Conservation (phyloP, 2,888 invertebrate genomes). For the Torymus texanus region DNA sequence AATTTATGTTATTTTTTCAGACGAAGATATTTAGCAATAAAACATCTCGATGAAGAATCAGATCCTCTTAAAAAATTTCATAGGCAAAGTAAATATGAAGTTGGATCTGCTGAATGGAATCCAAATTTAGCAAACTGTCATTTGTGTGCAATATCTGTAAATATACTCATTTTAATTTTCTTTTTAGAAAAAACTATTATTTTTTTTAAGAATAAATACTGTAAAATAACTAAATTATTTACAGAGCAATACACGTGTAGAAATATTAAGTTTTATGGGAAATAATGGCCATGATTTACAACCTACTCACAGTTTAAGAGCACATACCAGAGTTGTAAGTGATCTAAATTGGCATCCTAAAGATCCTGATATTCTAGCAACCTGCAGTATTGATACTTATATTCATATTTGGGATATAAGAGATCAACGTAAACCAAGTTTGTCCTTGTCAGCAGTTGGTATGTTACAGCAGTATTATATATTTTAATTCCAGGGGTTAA, state of each 20-base stretch:
- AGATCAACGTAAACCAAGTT: constrained; percentile 87
- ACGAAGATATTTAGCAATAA: constrained; percentile 86
- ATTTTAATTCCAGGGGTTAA: constrained; percentile 3
- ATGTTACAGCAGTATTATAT: constrained; percentile 67
- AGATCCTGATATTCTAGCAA: constrained; percentile 86
- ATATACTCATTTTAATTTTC: constrained; percentile 65
- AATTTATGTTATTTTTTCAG: constrained; percentile 70
- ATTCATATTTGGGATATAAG: constrained; percentile 96
- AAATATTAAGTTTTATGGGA: constrained; percentile 87
- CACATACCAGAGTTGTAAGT: constrained; percentile 90
- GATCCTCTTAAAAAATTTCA: constrained; percentile 86
- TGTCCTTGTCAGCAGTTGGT: constrained; percentile 93
- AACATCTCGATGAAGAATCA: constrained; percentile 83
- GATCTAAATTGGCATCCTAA: constrained; percentile 94
- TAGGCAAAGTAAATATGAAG: constrained; percentile 94
- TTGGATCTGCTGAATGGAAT: constrained; percentile 94
- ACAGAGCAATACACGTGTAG: constrained; percentile 91
- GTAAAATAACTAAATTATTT: constrained; percentile 46
- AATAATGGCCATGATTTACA: constrained; percentile 80
- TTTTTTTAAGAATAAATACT: constrained; percentile 15
- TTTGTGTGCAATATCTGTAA: constrained; percentile 91
- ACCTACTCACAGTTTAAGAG: constrained; percentile 84
- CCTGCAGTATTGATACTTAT: constrained; percentile 95
- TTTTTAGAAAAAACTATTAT: not conserved
- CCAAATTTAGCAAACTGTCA: constrained; percentile 86